Percentiles rank a stretch among this genome's conserved stretches.
Conservation (phyloP, 2,113 vertebrate genomes). For the Bettongia penicillata region DNA sequence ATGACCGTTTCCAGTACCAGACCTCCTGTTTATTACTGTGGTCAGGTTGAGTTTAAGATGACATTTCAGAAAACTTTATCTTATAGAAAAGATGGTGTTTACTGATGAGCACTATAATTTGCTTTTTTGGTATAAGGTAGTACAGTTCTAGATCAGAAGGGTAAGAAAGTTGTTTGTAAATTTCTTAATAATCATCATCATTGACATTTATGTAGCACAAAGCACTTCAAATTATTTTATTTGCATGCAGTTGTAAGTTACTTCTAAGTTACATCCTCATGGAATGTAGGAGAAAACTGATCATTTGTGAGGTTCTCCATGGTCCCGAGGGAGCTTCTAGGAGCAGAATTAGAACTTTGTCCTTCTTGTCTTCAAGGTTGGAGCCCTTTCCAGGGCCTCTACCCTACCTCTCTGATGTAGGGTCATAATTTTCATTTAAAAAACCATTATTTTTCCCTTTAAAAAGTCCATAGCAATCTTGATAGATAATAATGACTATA, state of each 20-base stretch:
- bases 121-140: background rate
- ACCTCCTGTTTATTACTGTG: background rate
- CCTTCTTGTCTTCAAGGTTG: background rate
- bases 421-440: background rate
- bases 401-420: background rate
- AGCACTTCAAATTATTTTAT: background rate
- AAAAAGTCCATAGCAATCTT: background rate
- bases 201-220: background rate
- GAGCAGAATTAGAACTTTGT: no score
- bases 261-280: background rate
- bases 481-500: background rate
- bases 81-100: background rate
- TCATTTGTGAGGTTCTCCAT: background rate
- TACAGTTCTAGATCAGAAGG: background rate
- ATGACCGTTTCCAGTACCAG: background rate
- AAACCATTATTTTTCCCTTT: background rate
- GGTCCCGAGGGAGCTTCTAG: no score
- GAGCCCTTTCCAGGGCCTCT: background rate
- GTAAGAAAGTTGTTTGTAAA: background rate
- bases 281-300: background rate
- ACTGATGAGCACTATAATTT: background rate
- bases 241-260: background rate
- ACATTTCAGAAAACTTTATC: conserved; percentile 12
- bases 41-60: background rate
- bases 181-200: background rate